phyloP scores from a whole-genome alignment of 2,888 invertebrate genomes.

The Aporophyla nigra region DNA sequence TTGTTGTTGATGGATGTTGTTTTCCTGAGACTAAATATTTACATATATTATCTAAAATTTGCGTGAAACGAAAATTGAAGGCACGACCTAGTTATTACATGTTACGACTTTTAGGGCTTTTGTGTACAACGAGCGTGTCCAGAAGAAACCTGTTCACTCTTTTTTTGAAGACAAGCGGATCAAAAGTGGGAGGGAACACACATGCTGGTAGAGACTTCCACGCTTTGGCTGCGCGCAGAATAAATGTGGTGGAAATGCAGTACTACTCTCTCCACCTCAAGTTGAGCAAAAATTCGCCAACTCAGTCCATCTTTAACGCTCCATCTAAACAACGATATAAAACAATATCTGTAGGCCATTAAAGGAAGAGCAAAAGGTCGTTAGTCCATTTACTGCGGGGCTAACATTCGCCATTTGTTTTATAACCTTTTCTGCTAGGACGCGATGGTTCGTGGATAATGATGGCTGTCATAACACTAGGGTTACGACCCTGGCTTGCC shows the following conservation, averaged over 20 bases:
- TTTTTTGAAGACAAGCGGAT: no score
- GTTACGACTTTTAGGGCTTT: background rate
- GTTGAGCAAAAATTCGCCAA: background rate
- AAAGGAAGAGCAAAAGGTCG: slow-evolving; percentile 39
- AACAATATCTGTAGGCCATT: slow-evolving; percentile 47
- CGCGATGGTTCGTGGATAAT: slow-evolving; percentile 3
- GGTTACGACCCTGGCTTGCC: background rate
- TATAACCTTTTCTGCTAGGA: slow-evolving; percentile 26
- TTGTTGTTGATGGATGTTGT: no score
- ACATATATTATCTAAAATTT: background rate
- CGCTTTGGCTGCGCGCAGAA: no score
- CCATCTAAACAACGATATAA: slow-evolving; percentile 21
- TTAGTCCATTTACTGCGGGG: slow-evolving; percentile 33
- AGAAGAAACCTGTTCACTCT: no score
- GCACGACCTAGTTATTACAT: no score
- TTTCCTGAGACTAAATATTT: no score
- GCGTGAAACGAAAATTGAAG: background rate
- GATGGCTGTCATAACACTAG: slow-evolving; percentile 2
- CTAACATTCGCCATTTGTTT: slow-evolving; percentile 48
- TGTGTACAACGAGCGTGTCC: background rate
- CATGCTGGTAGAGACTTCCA: no score
- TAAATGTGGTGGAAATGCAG: no score
- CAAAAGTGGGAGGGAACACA: no score
- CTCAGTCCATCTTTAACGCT: background rate
- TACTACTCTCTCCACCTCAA: no score